Base-by-base conservation (phyloP, 2,888 invertebrate genomes). In the Agriopis aurantiaria region DNA sequence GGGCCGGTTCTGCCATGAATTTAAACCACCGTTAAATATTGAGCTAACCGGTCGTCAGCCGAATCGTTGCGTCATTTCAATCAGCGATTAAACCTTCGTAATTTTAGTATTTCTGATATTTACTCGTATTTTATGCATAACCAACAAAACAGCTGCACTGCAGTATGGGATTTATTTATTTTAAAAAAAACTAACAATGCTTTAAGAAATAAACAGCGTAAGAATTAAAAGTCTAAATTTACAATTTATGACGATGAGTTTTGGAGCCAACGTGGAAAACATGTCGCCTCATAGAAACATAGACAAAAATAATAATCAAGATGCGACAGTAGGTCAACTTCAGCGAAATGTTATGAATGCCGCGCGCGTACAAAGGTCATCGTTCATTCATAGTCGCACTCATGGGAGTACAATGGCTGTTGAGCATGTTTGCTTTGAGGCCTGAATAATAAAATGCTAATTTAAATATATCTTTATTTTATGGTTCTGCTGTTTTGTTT, bases 11-110 rank as follows among this genome's bases (percentile, higher is more conserved):
- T 12, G 58, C 63, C 56, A 69, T 51, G 62, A 69, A 68, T 68
- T 66, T 51, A 70, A 69, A 68, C 53, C 40, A 74, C 72, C 72
- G 74, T 74, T 70, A 72, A 71, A 66, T 55, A 70, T 65, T 45
- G 56, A 68, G 60, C 70, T 70, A 65, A 68, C 67, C 69, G 68
- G 67, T 69, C 59, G 66, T 57, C 66, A 43, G 57, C 60, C 57
- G 53, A 62, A 64, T 17, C 52, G 45, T 74, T 71, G 65, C 71
- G 46, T 72, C 61, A 74, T 64, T 58, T 64, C 40, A 49, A 57
- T 53, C 64, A 66, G 23, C 48, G 52, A 56, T 60, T 64, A 49
- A 45, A 52, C 2, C 23, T 33, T 33, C 23, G 3, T 51, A 17
- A 51, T 17, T 14, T 51, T 9, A 8, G 52, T 8, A 12, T 3